phyloP scores from a whole-genome alignment of 2,797 vertebrate species.

The Melanotaenia parkinsoni region DNA sequence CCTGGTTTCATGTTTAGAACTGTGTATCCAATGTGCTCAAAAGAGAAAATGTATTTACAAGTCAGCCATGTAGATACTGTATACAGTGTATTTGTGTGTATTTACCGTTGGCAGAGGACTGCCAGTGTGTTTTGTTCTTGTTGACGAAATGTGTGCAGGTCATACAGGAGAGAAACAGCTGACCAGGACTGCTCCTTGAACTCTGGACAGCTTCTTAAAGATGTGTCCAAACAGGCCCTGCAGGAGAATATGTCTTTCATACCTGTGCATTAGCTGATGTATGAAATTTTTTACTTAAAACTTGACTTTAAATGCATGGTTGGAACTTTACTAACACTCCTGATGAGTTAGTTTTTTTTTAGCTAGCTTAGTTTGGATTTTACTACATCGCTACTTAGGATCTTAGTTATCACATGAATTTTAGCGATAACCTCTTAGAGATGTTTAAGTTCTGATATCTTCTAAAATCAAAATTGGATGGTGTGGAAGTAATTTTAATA shows the following conservation, averaged over 20 bases:
- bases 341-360: neutral
- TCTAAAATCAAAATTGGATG: no score
- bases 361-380: neutral
- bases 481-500: no score
- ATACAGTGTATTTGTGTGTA: neutral
- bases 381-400: neutral
- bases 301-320: neutral
- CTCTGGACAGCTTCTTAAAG: conserved; percentile 18
- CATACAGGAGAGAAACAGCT: conserved; percentile 66
- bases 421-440: no score
- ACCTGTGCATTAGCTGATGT: neutral
- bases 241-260: neutral
- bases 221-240: conserved; percentile 37
- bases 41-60: neutral
- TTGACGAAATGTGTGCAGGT: conserved; percentile 58
- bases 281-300: neutral
- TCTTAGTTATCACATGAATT: no score
- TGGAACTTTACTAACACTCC: neutral
- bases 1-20: neutral
- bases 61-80: neutral
- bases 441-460: no score
- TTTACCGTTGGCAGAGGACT: conserved; percentile 66
- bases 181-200: conserved; percentile 63
- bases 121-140: conserved; percentile 66
- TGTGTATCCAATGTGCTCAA: neutral